Base-by-base conservation (phyloP, 2,888 invertebrate species). In the Drosophila fungiperda region DNA sequence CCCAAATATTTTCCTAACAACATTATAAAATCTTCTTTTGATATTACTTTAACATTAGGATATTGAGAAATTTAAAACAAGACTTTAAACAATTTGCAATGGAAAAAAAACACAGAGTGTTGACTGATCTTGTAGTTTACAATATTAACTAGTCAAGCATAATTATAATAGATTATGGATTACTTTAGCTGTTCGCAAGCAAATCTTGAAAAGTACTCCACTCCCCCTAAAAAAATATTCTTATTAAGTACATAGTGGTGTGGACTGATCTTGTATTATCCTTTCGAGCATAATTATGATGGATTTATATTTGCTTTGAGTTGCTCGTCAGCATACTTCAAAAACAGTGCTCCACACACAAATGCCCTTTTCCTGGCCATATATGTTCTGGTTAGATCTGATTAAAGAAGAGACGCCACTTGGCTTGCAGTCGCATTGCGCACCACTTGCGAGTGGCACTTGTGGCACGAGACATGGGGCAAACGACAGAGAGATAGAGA, bases 401-500 rank as follows among this genome's bases (percentile, higher is more conserved):
- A 83, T 83, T 77, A 63, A 55, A 12, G 26, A 54, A 17, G 61
- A 63, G 63, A 65, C 70, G 74, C 73, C 80, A 79, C 63, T 69
- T 73, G 68, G 83, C 63, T 65, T 53, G 68, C 50, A 59, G 82
- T 70, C 74, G 87, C 86, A 85, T 59, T 70, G 82, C 87, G 59
- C 35, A 36, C 20, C 50, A 53, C 54, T 55, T 73, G 60, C 63
- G 63, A 53, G 57, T 45, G 55, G 50, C 68, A 66, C 33, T 50
- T 78, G 83, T 87, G 83, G 82, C 88, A 86, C 82, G 83, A 78
- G 74, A 38, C 74, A 72, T 62, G 49, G 42, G 59, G 60, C 62
- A 68, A 15, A 20, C 15, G 45, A 23, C 45, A 20, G 20, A 11
- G 42, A 42, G 6, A 6, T 6, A 11, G 42, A 42, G 29, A 29